These are phyloP conservation scores for Tapirus terrestris DNA, from an alignment of 2,113 vertebrate genomes.

Conservation along the genomic window DNA sequence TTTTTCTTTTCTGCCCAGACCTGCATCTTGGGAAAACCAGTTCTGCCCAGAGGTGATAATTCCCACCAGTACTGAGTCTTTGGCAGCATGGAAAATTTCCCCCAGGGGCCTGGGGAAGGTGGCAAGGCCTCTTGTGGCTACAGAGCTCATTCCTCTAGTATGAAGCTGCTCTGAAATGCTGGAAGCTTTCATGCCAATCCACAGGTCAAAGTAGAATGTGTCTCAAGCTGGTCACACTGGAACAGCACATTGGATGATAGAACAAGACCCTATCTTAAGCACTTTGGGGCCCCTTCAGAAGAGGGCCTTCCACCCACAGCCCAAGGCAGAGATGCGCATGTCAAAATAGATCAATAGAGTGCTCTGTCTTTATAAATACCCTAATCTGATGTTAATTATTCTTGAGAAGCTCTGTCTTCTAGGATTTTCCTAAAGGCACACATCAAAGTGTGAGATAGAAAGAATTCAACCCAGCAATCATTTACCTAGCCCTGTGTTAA, in stretches of 20 bases:
- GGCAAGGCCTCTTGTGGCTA: background rate
- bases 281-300: background rate
- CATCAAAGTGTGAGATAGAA: background rate
- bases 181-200: background rate
- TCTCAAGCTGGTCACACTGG: background rate
- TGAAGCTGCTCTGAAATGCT: background rate
- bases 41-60: slow-evolving; percentile 56
- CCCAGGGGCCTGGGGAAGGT: background rate
- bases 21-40: slow-evolving; percentile 50
- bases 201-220: background rate
- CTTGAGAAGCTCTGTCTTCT: background rate
- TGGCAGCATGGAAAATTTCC: slow-evolving; percentile 48
- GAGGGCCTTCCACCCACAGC: background rate
- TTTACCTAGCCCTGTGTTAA: background rate
- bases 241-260: background rate
- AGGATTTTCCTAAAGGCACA: background rate
- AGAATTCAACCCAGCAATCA: background rate
- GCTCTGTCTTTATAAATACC: background rate
- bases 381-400: background rate
- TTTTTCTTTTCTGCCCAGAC: slow-evolving; percentile 30
- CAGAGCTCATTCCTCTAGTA: slow-evolving; percentile 57
- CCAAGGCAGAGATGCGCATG: background rate
- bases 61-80: slow-evolving; percentile 48
- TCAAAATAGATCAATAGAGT: background rate
- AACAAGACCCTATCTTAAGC: background rate